Conservation (phyloP, 2,113 vertebrate genomes). For the Tupaia chinensis region DNA sequence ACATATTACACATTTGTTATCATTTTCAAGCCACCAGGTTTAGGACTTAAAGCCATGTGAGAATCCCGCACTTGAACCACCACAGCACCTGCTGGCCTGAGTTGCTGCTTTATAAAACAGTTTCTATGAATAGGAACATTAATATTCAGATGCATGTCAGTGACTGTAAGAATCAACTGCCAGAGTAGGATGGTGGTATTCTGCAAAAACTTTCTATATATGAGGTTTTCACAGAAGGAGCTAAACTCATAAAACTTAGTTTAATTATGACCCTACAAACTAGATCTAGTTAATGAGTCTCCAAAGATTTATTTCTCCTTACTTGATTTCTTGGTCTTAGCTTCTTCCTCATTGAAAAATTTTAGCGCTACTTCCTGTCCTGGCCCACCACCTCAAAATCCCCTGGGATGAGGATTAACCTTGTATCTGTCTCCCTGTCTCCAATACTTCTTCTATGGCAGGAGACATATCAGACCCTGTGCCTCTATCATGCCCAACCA, state of each 20-base stretch:
- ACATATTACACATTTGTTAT: no score
- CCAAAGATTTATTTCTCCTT: not conserved
- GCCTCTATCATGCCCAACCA: not conserved
- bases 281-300: not conserved
- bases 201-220: not conserved
- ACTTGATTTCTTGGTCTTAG: not conserved
- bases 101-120: not conserved
- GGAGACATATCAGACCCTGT: accelerated
- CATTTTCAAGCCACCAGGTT: no score
- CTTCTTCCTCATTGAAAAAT: not conserved
- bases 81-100: no score
- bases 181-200: not conserved
- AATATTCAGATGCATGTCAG: not conserved
- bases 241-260: not conserved
- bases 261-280: not conserved
- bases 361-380: not conserved
- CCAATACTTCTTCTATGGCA: not conserved
- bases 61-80: no score
- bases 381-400: not conserved
- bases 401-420: not conserved
- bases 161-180: not conserved
- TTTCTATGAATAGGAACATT: not conserved
- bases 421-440: not conserved
- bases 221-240: not conserved
- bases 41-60: no score